phyloP scores from a whole-genome alignment of 2,888 invertebrate species.

The Escarpia spicata region DNA sequence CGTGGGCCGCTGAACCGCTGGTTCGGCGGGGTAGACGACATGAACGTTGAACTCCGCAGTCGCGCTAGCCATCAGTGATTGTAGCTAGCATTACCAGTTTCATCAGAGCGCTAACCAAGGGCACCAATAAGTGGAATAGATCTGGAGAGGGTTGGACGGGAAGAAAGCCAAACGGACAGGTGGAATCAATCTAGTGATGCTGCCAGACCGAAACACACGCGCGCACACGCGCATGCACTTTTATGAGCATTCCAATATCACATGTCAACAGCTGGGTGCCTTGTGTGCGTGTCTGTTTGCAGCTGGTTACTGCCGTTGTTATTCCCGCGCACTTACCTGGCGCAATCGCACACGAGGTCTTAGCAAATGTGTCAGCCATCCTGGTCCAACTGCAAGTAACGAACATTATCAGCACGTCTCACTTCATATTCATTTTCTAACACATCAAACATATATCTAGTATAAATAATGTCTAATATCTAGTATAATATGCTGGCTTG shows the following conservation, averaged over 20 bases:
- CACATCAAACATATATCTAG: no score
- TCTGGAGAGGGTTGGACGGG: not conserved
- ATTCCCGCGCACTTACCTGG: not conserved
- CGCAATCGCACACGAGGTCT: not conserved
- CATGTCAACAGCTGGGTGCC: not conserved
- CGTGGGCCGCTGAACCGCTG: no score
- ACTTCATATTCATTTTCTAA: no score
- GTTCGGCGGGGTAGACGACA: no score
- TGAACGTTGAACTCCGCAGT: not conserved
- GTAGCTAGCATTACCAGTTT: not conserved
- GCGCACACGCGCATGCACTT: not conserved
- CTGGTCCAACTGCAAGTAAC: not conserved
- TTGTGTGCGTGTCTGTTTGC: not conserved
- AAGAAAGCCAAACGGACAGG: not conserved
- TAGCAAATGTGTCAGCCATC: not conserved
- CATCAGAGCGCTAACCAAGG: not conserved
- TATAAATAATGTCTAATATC: no score
- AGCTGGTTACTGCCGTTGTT: not conserved
- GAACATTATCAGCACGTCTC: not conserved
- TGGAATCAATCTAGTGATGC: not conserved
- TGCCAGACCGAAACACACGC: not conserved
- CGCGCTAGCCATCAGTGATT: not conserved
- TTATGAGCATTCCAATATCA: not conserved
- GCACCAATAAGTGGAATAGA: not conserved
- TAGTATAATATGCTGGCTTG: no score